Percentiles rank a stretch among this genome's conserved stretches.
These are phyloP conservation scores for Ctenosaura bakeri DNA, from an alignment of 2,797 vertebrate species.

Conservation along the genomic window DNA sequence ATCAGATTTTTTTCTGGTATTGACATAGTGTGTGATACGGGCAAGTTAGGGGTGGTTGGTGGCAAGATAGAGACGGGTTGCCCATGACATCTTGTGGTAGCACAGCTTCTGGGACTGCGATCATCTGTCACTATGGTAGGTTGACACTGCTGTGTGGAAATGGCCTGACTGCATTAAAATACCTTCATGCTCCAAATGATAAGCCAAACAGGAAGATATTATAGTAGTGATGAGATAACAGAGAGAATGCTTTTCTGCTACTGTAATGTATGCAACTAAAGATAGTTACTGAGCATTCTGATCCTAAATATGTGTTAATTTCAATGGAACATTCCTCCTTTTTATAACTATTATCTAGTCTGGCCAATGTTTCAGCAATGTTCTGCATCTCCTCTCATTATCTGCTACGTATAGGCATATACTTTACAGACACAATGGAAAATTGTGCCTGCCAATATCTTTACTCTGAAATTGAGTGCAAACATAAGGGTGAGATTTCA, in stretches of 20 bases:
- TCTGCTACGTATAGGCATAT: neutral
- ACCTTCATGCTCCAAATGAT: neutral
- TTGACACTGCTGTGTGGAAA: too few species aligned
- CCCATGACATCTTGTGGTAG: too few species aligned
- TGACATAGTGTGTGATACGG: too few species aligned
- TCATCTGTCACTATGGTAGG: too few species aligned
- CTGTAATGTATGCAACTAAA: neutral
- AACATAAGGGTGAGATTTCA: conserved; percentile 5
- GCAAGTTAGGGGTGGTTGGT: too few species aligned
- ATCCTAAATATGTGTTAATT: neutral
- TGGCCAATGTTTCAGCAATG: neutral
- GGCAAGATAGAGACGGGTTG: too few species aligned
- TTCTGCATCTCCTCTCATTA: neutral
- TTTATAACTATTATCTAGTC: neutral
- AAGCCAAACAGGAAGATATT: neutral
- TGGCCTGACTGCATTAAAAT: neutral
- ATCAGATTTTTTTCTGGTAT: too few species aligned
- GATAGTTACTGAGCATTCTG: neutral
- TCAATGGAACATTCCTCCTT: neutral
- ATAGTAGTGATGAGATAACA: neutral
- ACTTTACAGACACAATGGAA: neutral
- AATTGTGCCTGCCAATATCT: neutral
- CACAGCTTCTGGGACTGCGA: too few species aligned
- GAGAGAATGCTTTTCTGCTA: neutral
- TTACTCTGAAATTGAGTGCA: conserved; percentile 1